Evolutionary conservation across 2,113 vertebrate genomes (phyloP), one percentile per base, ranked within the genome.

Genomic region (Urocitellus parryii): DNA sequence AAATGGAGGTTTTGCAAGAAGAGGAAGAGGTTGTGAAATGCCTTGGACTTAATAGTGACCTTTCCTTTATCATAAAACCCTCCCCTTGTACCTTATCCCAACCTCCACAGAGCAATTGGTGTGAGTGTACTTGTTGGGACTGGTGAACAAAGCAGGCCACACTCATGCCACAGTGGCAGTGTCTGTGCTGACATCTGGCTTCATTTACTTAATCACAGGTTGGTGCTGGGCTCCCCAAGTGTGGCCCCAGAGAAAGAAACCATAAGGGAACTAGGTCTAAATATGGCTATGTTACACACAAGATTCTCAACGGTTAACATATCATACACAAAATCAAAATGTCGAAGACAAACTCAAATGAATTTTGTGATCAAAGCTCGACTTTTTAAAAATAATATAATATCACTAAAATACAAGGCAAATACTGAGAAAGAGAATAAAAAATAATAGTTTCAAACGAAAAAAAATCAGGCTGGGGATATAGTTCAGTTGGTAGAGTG

Each of bases 151-250:
- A 78, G 32, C 0, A 9, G 85, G 32, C 42, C 74, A 27, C 65
- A 48, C 80, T 84, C 72, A 29, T 25, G 34, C 29, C 70, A 67
- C 79, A 74, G 80, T 53, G 72, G 79, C 42, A 42, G 70, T 16
- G 73, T 7, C 58, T 39, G 53, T 13, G 27, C 27, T 70, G 80
- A 94, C 96, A 95, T 95, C 88, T 97, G 97, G 80, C 61, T 97
- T 45, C 63, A 91, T 97, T 95, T 68, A 18, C 8, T 63, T 96
- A 95, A 94, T 94, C 94, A 72, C 91, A 89, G 91, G 91, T 73
- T 82, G 53, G 39, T 73, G 58, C 89, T 32, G 24, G 91, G 24
- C 48, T 90, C 51, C 42, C 48, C 63, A 65, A 83, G 73, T 29
- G 22, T 27, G 65, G 88, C 65, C 87, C 80, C 29, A 68, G 86